Percentiles rank a stretch among this genome's conserved stretches.
These are phyloP conservation scores for Nerophis lumbriciformis DNA, from an alignment of 2,113 vertebrate species.

Conservation along the genomic window DNA sequence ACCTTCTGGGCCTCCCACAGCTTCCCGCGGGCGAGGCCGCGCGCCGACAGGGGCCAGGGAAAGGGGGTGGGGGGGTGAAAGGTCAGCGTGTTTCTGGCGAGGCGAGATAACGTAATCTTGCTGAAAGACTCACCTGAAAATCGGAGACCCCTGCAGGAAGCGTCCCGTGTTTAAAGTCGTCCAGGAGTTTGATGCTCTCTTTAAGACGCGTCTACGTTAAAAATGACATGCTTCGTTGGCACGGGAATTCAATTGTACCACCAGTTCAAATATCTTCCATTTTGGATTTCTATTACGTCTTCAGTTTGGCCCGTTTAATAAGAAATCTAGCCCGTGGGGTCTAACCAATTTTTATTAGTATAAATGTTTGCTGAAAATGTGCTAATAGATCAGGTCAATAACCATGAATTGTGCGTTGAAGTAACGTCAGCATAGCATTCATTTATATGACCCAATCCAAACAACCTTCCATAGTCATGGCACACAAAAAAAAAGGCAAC, in stretches of 20 bases:
- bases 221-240: background rate
- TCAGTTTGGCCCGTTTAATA: background rate
- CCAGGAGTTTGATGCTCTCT: conserved; percentile 84
- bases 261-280: no score
- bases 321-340: no score
- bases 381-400: no score
- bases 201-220: conserved; percentile 76
- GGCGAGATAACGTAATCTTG: background rate
- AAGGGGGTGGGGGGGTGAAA: background rate
- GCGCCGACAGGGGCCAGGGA: background rate
- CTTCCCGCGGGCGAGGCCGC: conserved; percentile 45
- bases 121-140: conserved; percentile 72
- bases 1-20: conserved; percentile 98
- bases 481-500: no score
- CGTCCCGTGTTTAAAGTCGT: conserved; percentile 85
- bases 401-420: no score
- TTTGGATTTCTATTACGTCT: no score
- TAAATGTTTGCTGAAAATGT: no score
- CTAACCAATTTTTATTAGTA: no score
- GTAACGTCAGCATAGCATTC: no score
- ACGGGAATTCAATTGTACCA: no score
- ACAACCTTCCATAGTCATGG: no score
- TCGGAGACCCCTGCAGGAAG: conserved; percentile 83
- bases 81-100: background rate
- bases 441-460: no score